Evolutionary conservation across 1,140 invertebrate species (phyloP), one percentile per base, ranked within the genome.

Genomic region (Atta cephalotes): DNA sequence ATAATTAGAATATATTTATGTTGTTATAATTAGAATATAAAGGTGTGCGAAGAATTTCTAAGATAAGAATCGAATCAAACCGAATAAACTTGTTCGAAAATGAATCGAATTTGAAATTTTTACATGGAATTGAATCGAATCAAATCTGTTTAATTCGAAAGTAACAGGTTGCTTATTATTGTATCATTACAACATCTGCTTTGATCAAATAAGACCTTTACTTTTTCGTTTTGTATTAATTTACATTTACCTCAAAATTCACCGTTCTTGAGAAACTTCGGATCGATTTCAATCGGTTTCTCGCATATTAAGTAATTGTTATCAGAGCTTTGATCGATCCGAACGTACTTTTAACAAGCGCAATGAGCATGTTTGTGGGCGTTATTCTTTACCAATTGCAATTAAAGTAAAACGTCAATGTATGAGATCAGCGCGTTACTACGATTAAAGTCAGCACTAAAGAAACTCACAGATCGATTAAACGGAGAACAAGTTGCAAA

Each of bases 331-430:
- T 6, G 56, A 82, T 82, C 80, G 51, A 4, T 25, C 56, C 31
- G 56, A 82, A 51, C 25, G 56, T 53, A 39, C 18, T 60, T 60
- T 39, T 71, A 60, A 82, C 68, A 74, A 60, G 62, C 18, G 56
- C 78, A 21, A 70, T 6, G n/a, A 82, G 25, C 68, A 39, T 82
- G 39, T n/a, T 56, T 35, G 28, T 45, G 56, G 49, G 31, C 35
- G 56, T 82, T 62, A 62, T 68, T 18, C 53, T 60, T 82, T 82
- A 28, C 18, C 21, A 49, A 2, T 25, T 12, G 68, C 25, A 81
- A 71, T 81, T 82, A 74, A 84, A 63, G 56, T 74, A 62, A 74
- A 76, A 74, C 39, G 14, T 71, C 58, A 18, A 80, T 51, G 39
- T 53, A n/a, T 16, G 70, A 7, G 31, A 49, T 31, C 68, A 21